phyloP scores from a whole-genome alignment of 1,140 invertebrate species.

The Atta colombica region DNA sequence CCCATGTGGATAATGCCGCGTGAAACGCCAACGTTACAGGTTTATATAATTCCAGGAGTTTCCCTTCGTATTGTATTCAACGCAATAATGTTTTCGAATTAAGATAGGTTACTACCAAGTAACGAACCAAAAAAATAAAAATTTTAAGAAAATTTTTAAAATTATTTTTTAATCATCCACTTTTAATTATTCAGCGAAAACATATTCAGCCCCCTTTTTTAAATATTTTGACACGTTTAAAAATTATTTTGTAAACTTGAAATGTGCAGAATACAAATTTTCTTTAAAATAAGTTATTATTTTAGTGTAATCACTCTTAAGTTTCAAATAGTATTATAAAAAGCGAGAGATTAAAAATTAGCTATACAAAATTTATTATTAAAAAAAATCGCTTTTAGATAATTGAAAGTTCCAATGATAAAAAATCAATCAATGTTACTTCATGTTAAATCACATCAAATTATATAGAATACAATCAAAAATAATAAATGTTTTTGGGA shows the following conservation, averaged over 20 bases:
- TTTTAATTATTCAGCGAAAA: not conserved
- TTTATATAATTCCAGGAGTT: slow-evolving; percentile 32
- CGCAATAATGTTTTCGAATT: not conserved
- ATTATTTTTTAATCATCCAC: not conserved
- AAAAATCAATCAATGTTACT: not conserved
- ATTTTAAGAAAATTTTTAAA: not conserved
- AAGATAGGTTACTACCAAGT: not conserved
- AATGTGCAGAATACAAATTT: not conserved
- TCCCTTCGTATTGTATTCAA: not conserved
- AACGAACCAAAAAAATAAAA: not conserved
- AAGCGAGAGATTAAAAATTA: not conserved
- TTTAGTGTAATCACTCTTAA: not conserved
- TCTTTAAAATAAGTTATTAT: not conserved
- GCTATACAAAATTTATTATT: not conserved
- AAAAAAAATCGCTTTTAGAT: not conserved
- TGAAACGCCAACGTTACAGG: slow-evolving; percentile 32
- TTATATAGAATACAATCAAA: not conserved
- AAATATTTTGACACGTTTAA: not conserved
- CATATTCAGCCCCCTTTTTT: not conserved
- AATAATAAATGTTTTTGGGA: slow-evolving; percentile 18
- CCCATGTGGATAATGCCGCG: not conserved
- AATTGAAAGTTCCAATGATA: not conserved
- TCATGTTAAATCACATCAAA: not conserved
- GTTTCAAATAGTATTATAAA: not conserved
- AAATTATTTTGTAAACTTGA: not conserved